Conservation (phyloP, 2,113 vertebrate species). For the Bubo bubo region DNA sequence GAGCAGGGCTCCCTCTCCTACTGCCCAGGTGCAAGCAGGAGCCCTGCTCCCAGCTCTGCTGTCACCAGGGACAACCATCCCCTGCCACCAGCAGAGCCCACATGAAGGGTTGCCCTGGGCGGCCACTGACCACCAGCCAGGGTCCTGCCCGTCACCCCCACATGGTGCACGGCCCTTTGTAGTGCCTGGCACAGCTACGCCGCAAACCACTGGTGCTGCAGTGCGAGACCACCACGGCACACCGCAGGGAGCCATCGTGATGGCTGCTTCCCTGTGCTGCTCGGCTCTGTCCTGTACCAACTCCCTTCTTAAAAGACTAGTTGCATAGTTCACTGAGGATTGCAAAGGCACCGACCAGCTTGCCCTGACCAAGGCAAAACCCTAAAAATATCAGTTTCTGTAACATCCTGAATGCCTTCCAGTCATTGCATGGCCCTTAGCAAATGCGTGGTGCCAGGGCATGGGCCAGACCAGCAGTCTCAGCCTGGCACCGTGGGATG, state of each 20-base stretch:
- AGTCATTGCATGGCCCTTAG: neutral
- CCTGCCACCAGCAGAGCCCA: neutral
- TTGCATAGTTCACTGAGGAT: neutral
- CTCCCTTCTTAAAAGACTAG: neutral
- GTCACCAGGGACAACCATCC: neutral
- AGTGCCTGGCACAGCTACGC: neutral
- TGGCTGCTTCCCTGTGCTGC: rapidly evolving
- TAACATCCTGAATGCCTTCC: neutral
- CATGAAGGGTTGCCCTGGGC: neutral
- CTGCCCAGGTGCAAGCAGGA: neutral
- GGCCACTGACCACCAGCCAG: neutral
- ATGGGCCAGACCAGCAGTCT: neutral
- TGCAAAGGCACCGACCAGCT: neutral
- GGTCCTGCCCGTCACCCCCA: neutral
- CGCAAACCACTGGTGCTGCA: neutral
- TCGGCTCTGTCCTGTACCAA: neutral
- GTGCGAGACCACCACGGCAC: rapidly evolving
- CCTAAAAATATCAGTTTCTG: neutral
- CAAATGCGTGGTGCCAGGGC: neutral
- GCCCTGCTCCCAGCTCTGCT: neutral
- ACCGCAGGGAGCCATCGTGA: rapidly evolving
- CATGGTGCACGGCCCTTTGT: rapidly evolving
- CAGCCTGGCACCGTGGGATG: neutral
- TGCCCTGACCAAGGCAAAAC: neutral
- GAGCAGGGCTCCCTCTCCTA: neutral